Percentiles rank a stretch among this genome's conserved stretches.
phyloP scores from a whole-genome alignment of 2,888 invertebrate genomes.

The Drosophila ezoana region DNA sequence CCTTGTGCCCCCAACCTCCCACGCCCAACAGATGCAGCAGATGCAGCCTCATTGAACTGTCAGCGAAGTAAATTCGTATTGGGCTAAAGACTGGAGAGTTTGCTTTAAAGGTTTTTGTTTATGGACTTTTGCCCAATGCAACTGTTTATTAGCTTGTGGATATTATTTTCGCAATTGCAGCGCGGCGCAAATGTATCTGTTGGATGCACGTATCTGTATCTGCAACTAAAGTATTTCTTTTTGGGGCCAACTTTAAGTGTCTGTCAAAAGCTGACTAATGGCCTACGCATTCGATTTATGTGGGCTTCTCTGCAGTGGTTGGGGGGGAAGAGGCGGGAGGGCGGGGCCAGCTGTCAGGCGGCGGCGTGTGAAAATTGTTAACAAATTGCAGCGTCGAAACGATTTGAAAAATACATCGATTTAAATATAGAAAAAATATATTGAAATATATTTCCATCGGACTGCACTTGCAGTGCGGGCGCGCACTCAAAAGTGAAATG shows the following conservation, averaged over 20 bases:
- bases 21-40: not conserved
- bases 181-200: slow-evolving; percentile 20
- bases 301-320: slow-evolving; percentile 29
- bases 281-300: slow-evolving; percentile 71
- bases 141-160: slow-evolving; percentile 33
- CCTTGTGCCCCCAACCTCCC: slow-evolving; percentile 20
- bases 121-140: slow-evolving; percentile 18
- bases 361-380: slow-evolving; percentile 75
- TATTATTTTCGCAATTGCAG: slow-evolving; percentile 22
- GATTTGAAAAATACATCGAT: slow-evolving; percentile 58
- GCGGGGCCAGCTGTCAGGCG: slow-evolving; percentile 63
- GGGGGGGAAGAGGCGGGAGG: not conserved
- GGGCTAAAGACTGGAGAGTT: not conserved
- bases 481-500: slow-evolving; percentile 65
- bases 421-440: slow-evolving; percentile 63
- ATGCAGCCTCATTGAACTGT: slow-evolving; percentile 48
- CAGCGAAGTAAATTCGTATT: slow-evolving; percentile 33
- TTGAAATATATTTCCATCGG: slow-evolving; percentile 36
- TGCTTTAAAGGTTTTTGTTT: slow-evolving; percentile 36
- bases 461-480: slow-evolving; percentile 44
- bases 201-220: slow-evolving; percentile 16
- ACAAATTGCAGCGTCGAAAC: slow-evolving; percentile 78
- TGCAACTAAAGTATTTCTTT: not conserved
- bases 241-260: slow-evolving; percentile 51
- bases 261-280: slow-evolving; percentile 72